Evolutionary conservation across 2,113 vertebrate genomes (phyloP).

Genomic region (Thamnaconus septentrionalis): DNA sequence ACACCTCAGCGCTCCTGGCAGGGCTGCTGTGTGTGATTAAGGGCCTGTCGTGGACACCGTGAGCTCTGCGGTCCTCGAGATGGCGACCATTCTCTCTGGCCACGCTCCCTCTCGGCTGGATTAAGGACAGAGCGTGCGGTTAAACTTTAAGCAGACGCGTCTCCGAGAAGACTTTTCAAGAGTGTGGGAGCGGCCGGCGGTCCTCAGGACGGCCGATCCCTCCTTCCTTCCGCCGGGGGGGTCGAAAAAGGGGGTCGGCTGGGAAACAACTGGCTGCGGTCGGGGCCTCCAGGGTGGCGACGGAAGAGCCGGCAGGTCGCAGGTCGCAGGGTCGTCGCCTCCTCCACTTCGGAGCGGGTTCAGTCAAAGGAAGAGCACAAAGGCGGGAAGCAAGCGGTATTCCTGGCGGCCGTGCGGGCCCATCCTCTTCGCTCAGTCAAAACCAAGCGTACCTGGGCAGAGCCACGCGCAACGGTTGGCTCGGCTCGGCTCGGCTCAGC

Average conservation of each 20-base stretch:
- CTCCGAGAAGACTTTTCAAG: no score
- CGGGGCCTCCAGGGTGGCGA: no score
- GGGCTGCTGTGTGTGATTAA: slow-evolving; percentile 15
- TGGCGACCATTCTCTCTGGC: slow-evolving; percentile 55
- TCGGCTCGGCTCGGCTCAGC: slow-evolving; percentile 2
- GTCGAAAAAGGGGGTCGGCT: no score
- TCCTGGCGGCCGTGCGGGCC: slow-evolving; percentile 60
- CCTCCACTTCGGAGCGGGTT: slow-evolving; percentile 21
- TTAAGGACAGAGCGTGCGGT: no score
- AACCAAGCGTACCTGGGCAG: slow-evolving; percentile 64
- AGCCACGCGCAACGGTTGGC: slow-evolving; percentile 32
- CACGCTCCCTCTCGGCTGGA: slow-evolving; percentile 39
- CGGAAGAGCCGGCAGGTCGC: not conserved
- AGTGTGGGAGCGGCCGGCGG: no score
- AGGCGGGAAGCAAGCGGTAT: slow-evolving; percentile 46
- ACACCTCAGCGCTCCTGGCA: no score
- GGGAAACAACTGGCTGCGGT: no score
- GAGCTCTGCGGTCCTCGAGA: slow-evolving; percentile 58
- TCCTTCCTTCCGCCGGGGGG: no score
- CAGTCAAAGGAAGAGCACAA: slow-evolving; percentile 48
- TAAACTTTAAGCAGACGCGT: no score
- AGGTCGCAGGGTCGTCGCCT: not conserved
- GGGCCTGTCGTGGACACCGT: slow-evolving; percentile 25
- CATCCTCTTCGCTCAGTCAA: slow-evolving; percentile 71
- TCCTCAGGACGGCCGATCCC: no score